phyloP scores from a whole-genome alignment of 2,888 invertebrate species.

The Andrena minutula region DNA sequence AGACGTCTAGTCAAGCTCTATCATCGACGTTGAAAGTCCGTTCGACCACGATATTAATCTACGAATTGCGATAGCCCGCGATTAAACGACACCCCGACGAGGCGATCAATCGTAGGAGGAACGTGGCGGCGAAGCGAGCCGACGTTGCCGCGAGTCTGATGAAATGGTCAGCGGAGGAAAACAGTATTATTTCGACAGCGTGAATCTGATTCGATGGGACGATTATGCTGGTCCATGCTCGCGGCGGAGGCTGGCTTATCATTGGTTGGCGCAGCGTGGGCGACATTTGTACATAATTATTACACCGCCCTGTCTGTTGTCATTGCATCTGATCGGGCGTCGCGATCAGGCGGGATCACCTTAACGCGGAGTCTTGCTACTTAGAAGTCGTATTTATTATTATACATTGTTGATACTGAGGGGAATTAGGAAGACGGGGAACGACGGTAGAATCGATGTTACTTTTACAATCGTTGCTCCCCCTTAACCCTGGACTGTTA shows the following conservation, averaged over 20 bases:
- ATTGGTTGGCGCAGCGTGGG: constrained; percentile 26
- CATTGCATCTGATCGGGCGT: constrained; percentile 25
- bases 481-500: constrained; percentile 49
- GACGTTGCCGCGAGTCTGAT: constrained; percentile 23
- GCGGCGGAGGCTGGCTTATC: constrained; percentile 14
- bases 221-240: constrained; percentile 13
- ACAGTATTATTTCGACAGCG: constrained; percentile 54
- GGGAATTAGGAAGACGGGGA: not conserved
- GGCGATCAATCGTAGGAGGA: not conserved
- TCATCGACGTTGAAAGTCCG: constrained; percentile 34
- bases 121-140: constrained; percentile 9
- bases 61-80: constrained; percentile 4
- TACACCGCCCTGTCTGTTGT: constrained; percentile 28
- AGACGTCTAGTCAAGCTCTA: constrained; percentile 61
- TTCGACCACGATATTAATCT: constrained; percentile 22
- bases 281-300: constrained; percentile 37
- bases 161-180: not conserved
- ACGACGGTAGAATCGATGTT: constrained; percentile 59
- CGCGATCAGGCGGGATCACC: constrained; percentile 35
- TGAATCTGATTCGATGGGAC: not conserved
- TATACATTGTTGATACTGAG: constrained; percentile 57
- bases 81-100: not conserved
- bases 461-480: constrained; percentile 57
- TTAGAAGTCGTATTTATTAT: constrained; percentile 51
- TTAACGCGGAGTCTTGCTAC: constrained; percentile 28